Conservation (phyloP, 2,888 invertebrate species). For the Drosophila mimetica region DNA sequence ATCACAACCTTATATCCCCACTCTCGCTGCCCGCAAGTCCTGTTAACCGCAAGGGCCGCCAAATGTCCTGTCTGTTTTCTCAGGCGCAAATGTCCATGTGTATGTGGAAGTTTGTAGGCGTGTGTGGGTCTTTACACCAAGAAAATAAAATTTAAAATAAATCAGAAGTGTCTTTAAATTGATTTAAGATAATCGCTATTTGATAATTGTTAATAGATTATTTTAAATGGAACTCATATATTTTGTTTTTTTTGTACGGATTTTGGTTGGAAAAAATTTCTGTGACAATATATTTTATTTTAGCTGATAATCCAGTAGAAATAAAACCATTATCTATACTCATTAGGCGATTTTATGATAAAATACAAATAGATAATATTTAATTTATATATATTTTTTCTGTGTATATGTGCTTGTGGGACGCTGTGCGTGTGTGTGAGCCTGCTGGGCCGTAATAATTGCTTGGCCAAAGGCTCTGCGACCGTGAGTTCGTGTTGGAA, state of each 20-base stretch:
- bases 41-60: slow-evolving; percentile 50
- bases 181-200: too few species aligned
- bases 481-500: slow-evolving; percentile 58
- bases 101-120: background rate
- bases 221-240: too few species aligned
- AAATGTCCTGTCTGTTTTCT: slow-evolving; percentile 57
- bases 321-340: too few species aligned
- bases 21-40: slow-evolving; percentile 55
- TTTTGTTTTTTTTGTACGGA: too few species aligned
- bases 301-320: too few species aligned
- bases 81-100: slow-evolving; percentile 13
- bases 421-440: slow-evolving; percentile 26
- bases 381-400: background rate
- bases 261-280: too few species aligned
- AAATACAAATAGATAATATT: too few species aligned
- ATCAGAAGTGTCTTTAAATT: background rate
- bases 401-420: background rate
- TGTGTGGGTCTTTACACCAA: background rate
- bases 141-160: background rate
- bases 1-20: slow-evolving; percentile 65
- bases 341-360: too few species aligned
- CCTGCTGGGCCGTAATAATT: slow-evolving; percentile 73
- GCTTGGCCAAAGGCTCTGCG: slow-evolving; percentile 65
- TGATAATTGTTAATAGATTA: too few species aligned
- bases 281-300: too few species aligned